These are phyloP conservation scores for Megastigmus dorsalis DNA, from an alignment of 2,888 invertebrate species.

Conservation along the genomic window DNA sequence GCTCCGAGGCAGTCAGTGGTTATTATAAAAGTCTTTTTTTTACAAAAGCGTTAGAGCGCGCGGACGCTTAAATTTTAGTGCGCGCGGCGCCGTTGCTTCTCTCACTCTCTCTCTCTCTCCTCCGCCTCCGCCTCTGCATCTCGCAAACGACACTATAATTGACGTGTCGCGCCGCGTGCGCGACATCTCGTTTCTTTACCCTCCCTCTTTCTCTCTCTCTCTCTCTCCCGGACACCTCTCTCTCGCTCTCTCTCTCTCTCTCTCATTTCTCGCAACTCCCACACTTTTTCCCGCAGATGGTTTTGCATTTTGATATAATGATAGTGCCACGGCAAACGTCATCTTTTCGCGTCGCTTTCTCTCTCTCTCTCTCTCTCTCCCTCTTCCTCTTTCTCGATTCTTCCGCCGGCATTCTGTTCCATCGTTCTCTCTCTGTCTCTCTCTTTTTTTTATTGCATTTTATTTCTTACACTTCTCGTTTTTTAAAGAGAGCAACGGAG, in stretches of 20 bases:
- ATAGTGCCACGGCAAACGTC: neutral
- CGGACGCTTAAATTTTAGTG: neutral
- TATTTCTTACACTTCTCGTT: constrained; percentile 8
- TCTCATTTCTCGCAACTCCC: neutral
- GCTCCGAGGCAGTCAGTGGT: neutral
- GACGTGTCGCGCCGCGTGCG: constrained; percentile 27
- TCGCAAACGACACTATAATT: constrained; percentile 13
- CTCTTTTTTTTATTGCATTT: neutral
- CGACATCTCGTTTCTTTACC: too few species aligned
- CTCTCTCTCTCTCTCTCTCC: neutral
- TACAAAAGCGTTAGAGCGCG: neutral
- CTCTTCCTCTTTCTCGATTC: neutral
- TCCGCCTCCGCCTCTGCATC: too few species aligned
- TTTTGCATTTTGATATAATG: constrained; percentile 39
- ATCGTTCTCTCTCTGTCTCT: neutral
- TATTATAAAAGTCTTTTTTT: constrained; percentile 17
- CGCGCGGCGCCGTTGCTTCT: neutral
- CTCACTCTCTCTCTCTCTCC: too few species aligned
- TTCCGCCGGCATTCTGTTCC: neutral
- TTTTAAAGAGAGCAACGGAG: neutral
- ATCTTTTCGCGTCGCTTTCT: neutral
- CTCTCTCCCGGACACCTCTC: neutral
- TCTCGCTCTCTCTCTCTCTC: neutral
- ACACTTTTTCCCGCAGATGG: neutral
- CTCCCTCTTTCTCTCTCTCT: neutral